phyloP scores from a whole-genome alignment of 2,797 vertebrate species.

The Arctocebus calabarensis region DNA sequence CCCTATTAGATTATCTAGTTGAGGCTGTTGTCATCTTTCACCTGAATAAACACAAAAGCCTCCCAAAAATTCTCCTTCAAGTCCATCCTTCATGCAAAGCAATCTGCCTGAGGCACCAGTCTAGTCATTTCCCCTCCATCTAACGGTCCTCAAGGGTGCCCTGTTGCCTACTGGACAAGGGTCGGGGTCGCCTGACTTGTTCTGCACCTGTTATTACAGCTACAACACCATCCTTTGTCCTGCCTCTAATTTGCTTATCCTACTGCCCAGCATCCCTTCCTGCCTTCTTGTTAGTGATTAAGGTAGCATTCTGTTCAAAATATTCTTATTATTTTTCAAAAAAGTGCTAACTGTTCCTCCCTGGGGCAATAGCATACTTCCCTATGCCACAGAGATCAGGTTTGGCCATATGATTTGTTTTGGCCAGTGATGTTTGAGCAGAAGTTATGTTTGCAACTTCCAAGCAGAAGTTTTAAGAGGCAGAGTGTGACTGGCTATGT shows the following conservation, averaged over 20 bases:
- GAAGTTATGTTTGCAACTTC: conserved; percentile 8
- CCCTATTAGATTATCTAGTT: not conserved
- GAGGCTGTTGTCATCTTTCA: not conserved
- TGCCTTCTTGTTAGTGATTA: not conserved
- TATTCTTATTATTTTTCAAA: not conserved
- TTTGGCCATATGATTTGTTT: not conserved
- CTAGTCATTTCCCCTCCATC: not conserved
- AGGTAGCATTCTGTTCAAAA: not conserved
- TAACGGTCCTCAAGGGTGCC: not conserved
- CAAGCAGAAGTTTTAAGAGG: not conserved
- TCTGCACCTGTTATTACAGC: not conserved
- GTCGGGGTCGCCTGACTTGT: not conserved
- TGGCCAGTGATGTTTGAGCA: not conserved
- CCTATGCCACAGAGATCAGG: not conserved
- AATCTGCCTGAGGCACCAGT: not conserved
- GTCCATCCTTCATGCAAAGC: not conserved
- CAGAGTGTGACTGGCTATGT: not conserved
- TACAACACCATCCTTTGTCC: not conserved
- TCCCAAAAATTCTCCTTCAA: not conserved
- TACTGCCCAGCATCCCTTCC: not conserved
- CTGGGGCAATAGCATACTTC: not conserved
- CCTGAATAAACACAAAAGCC: not conserved
- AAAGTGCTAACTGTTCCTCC: not conserved
- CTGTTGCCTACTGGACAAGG: not conserved
- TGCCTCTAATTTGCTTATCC: not conserved